Evolutionary conservation across 2,797 vertebrate species (phyloP).

Genomic region (Rachycentron canadum): DNA sequence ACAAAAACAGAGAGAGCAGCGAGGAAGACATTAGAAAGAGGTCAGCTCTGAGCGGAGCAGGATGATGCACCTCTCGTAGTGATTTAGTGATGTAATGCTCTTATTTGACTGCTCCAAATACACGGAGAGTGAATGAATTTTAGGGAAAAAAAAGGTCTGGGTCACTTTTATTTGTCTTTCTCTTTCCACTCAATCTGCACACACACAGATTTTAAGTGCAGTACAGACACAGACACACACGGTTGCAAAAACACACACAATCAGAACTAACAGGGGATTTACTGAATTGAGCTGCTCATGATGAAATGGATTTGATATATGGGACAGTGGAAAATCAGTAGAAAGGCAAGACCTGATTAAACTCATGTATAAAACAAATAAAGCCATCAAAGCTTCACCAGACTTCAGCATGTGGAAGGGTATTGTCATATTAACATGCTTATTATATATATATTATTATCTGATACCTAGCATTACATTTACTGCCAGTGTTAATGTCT

Average conservation of each 20-base stretch:
- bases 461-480: not conserved
- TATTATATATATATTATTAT: too few relatives aligned
- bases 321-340: constrained; percentile 35
- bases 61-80: constrained; percentile 37
- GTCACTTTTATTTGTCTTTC: constrained; percentile 49
- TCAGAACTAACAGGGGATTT: constrained; percentile 58
- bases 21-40: constrained; percentile 32
- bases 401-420: not conserved
- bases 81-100: constrained; percentile 58
- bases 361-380: constrained; percentile 40
- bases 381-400: constrained; percentile 34
- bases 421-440: not conserved
- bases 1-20: constrained; percentile 15
- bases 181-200: not conserved
- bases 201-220: constrained; percentile 9
- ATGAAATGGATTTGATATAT: constrained; percentile 68
- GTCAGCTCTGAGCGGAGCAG: constrained; percentile 46
- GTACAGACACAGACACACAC: not conserved
- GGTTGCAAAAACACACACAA: not conserved
- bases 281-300: constrained; percentile 58
- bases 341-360: constrained; percentile 41
- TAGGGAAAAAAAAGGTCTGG: constrained; percentile 16
- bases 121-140: constrained; percentile 15
- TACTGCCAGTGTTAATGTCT: not conserved
- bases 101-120: constrained; percentile 47